These are phyloP conservation scores for Tiliacea aurago DNA, from an alignment of 2,888 invertebrate genomes.

Conservation along the genomic window DNA sequence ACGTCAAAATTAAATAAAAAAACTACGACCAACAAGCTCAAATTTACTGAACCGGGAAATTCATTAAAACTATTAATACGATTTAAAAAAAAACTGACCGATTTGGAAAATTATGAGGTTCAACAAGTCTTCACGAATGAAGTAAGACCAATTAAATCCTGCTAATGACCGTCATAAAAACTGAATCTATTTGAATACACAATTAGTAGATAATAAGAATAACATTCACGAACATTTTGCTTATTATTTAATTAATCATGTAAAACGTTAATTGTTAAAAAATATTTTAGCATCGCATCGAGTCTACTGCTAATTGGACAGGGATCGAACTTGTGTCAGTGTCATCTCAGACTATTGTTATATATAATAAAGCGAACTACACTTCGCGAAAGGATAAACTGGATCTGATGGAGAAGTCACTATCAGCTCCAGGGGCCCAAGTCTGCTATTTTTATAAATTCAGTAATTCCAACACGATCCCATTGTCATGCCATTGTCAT, in stretches of 20 bases:
- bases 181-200: slow-evolving; percentile 42
- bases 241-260: slow-evolving; percentile 15
- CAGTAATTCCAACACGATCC: no score
- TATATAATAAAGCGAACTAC: no score
- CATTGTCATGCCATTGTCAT: no score
- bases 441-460: no score
- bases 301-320: slow-evolving; percentile 39
- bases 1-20: slow-evolving; percentile 19
- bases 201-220: slow-evolving; percentile 7
- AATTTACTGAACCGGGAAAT: slow-evolving; percentile 46
- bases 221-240: slow-evolving; percentile 27
- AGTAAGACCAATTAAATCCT: slow-evolving; percentile 16
- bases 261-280: slow-evolving; percentile 33
- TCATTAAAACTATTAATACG: slow-evolving; percentile 21
- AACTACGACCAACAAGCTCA: neutral
- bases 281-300: slow-evolving; percentile 19
- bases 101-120: slow-evolving; percentile 1
- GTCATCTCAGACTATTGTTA: slow-evolving; percentile 26
- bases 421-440: no score
- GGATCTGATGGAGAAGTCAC: no score
- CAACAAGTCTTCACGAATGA: slow-evolving; percentile 7
- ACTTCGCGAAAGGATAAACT: no score
- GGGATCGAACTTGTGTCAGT: slow-evolving; percentile 36
- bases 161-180: slow-evolving; percentile 1
- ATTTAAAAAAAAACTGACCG: neutral